Conservation (phyloP, 2,888 invertebrate species). For the Mythimna impura region DNA sequence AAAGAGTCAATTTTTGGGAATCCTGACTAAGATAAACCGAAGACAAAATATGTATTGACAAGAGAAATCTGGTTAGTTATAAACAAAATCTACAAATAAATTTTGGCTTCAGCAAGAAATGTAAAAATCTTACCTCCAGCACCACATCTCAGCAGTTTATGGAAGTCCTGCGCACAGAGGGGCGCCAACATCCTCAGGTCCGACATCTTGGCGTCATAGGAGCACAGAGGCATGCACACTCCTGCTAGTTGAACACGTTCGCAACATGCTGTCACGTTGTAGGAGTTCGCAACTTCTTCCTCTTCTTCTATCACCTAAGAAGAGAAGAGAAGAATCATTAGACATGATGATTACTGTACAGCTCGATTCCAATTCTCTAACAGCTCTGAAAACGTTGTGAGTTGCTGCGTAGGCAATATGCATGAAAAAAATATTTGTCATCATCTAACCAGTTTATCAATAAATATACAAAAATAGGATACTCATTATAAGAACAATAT, state of each 20-base stretch:
- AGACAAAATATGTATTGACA: background rate
- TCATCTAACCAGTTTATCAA: no score
- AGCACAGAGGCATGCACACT: slow-evolving; percentile 94
- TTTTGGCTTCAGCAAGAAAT: background rate
- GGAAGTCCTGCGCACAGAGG: slow-evolving; percentile 94
- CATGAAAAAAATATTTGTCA: no score
- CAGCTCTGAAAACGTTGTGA: no score
- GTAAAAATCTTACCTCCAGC: slow-evolving; percentile 87
- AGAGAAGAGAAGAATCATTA: background rate
- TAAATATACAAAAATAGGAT: no score
- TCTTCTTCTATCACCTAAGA: slow-evolving; percentile 90
- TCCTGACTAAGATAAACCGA: no score
- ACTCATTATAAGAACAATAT: no score
- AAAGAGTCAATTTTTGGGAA: no score
- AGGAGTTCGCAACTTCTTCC: slow-evolving; percentile 90
- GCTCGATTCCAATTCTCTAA: no score
- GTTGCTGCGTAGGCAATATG: no score
- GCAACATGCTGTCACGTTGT: slow-evolving; percentile 96
- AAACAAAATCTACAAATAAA: background rate
- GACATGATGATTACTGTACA: background rate
- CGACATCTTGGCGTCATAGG: slow-evolving; percentile 95
- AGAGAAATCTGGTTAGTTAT: background rate
- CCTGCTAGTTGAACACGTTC: slow-evolving; percentile 92
- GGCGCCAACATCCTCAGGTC: slow-evolving; percentile 94
- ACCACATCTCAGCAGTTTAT: slow-evolving; percentile 92